Base-by-base conservation (phyloP, 2,888 invertebrate genomes). In the Malachius bipustulatus region DNA sequence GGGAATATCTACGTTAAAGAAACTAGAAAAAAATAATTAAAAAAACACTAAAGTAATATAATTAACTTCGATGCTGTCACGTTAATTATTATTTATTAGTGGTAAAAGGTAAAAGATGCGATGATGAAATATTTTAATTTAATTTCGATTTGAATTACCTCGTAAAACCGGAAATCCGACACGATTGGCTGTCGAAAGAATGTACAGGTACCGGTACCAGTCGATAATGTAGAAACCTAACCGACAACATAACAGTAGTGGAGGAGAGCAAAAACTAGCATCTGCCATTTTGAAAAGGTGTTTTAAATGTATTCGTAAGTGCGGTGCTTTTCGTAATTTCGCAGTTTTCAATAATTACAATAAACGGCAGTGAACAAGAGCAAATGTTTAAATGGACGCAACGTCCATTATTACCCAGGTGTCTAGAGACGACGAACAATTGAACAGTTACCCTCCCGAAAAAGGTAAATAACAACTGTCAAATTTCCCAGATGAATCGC, bases 391-490 rank as follows among this genome's bases (percentile, higher is more conserved):
- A 80, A 89, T 89, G 91, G 91, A 91, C 88, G 88, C 87, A 80
- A 84, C 90, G 84, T 91, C 90, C 83, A 90, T 91, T 76, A 91
- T 91, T 71, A 89, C 90, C 71, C 89, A 90, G 80, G 91, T 90
- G 77, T 85, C 85, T 74, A 82, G 89, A 75, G 90, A 91, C 80
- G 90, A 90, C 78, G 90, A 90, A 71, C 83, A 84, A 74, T 76
- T 87, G 71, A 87, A 83, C 74, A 85, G 80, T 73, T 82, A 80
- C 75, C 75, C 81, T 69, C 74, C 80, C 73, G 89, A 88, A 72
- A 88, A 89, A 87, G 88, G 89, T 89, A 77, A 77, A 59, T 57
- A 57, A 54, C 42, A 47, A 49, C 38, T 51, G 52, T 54, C 52
- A 53, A 47, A 46, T 43, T 34, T 30, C 8, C 28, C 10, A 19